Base-by-base conservation (phyloP, 2,113 vertebrate species). In the Chascanopsetta lugubris region DNA sequence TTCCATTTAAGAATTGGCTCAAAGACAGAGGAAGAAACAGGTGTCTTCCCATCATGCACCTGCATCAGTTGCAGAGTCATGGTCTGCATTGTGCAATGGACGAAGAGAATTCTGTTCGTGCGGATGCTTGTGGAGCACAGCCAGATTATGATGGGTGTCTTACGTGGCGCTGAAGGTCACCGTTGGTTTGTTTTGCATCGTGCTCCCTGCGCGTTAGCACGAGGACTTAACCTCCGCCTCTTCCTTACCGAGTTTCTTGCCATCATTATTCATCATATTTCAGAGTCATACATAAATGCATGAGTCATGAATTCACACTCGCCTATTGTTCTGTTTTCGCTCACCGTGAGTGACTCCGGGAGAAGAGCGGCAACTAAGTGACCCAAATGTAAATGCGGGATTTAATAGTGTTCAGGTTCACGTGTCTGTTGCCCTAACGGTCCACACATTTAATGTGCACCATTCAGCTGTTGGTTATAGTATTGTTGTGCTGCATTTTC, bases 261-360 rank as follows among this genome's bases (percentile, higher is more conserved):
- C 40, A 48, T 80, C 67, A 83, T 86, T 86, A 80, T 75, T 82
- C 75, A 76, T 77, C 72, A 18, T 73, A 75, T 77, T 80, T 66
- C n/a, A 61, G 69, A 65, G 73, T 63, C 65, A 79, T 87, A 9
- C 62, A 82, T 85, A 77, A n/a, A 82, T 88, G 78, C 46, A 87
- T 85, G 47, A 67, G 61, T 54, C 59, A 59, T 83, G 75, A 84
- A 75, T 79, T 71, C 67, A 51, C 50, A 15, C 59, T 86, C 72
- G 71, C 54, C 77, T 69, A 55, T 70, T 79, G 77, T 57, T 36
- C 77, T 77, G 60, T 78, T 85, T 75, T 62, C 63, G 67, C 67
- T 75, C 53, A 26, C 32, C 47, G 65, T 32, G 74, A 79, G 38
- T 42, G 64, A 58, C 75, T 77, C 60, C 24, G 55, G 47, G 25